phyloP scores from a whole-genome alignment of 2,797 vertebrate genomes.

The Enteromius mattozi region DNA sequence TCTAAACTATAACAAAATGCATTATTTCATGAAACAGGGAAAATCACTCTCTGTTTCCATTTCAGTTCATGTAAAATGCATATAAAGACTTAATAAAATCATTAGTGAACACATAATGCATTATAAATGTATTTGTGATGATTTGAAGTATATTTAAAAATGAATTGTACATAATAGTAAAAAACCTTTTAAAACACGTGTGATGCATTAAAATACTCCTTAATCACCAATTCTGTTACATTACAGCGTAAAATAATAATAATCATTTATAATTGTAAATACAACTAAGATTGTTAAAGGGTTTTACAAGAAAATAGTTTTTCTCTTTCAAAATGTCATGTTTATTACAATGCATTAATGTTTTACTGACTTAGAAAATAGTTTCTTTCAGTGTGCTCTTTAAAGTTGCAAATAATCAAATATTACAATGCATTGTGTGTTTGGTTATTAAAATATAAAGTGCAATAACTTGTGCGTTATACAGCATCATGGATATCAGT shows the following conservation, averaged over 20 bases:
- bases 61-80: too few species aligned
- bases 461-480: neutral
- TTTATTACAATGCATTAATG: neutral
- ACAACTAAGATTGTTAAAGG: neutral
- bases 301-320: neutral
- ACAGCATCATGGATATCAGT: neutral
- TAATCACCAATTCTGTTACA: neutral
- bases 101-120: neutral
- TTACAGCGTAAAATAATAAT: neutral
- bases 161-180: neutral
- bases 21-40: neutral
- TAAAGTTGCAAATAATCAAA: neutral
- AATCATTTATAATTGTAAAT: neutral
- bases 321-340: neutral
- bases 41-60: neutral
- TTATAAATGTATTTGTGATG: neutral
- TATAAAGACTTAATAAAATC: neutral
- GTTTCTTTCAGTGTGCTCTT: too few species aligned
- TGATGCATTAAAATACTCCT: neutral
- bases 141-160: neutral
- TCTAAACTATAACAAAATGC: neutral
- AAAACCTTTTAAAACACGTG: neutral
- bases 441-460: neutral
- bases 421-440: neutral
- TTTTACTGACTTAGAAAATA: too few species aligned